Evolutionary conservation across 2,797 vertebrate species (phyloP).

Genomic region (Cirrhinus mrigala): DNA sequence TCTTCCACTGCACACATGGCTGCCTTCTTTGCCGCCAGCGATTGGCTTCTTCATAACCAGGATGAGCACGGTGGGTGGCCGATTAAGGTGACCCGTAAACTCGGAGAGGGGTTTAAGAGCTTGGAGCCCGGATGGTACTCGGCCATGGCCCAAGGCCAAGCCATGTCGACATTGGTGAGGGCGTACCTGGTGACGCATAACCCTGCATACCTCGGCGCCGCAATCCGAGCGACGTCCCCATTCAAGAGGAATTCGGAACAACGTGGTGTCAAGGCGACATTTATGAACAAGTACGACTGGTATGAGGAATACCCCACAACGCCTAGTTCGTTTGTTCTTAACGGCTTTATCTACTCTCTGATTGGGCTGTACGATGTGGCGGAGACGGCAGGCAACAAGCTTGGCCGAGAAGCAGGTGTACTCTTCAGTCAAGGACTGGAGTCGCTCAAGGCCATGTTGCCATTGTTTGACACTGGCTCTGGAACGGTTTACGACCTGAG

Average conservation of each 20-base stretch:
- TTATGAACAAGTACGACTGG: conserved; percentile 86
- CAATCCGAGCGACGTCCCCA: conserved; percentile 81
- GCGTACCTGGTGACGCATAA: conserved; percentile 84
- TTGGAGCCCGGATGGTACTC: conserved; percentile 91
- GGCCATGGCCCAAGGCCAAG: conserved; percentile 89
- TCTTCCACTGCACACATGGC: conserved; percentile 86
- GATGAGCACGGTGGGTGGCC: conserved; percentile 89
- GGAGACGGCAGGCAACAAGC: conserved; percentile 83
- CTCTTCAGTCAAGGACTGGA: conserved; percentile 85
- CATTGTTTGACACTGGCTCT: conserved; percentile 86
- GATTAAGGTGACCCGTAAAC: conserved; percentile 85
- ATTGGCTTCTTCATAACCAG: conserved; percentile 87
- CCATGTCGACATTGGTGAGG: conserved; percentile 85
- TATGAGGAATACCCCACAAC: conserved; percentile 89
- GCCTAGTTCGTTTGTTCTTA: conserved; percentile 87
- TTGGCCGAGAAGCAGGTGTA: conserved; percentile 78
- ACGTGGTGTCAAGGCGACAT: conserved; percentile 83
- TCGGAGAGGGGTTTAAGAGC: conserved; percentile 86
- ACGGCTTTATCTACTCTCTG: conserved; percentile 88
- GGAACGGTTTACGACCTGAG: conserved; percentile 89
- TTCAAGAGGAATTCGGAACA: conserved; percentile 81
- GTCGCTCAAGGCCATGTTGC: conserved; percentile 87
- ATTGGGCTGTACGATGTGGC: conserved; percentile 87
- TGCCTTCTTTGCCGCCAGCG: conserved; percentile 85
- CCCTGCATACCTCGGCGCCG: conserved; percentile 78